Percentiles rank a stretch among this genome's conserved stretches.
These are phyloP conservation scores for Callospermophilus lateralis DNA, from an alignment of 2,113 vertebrate genomes.

Conservation along the genomic window DNA sequence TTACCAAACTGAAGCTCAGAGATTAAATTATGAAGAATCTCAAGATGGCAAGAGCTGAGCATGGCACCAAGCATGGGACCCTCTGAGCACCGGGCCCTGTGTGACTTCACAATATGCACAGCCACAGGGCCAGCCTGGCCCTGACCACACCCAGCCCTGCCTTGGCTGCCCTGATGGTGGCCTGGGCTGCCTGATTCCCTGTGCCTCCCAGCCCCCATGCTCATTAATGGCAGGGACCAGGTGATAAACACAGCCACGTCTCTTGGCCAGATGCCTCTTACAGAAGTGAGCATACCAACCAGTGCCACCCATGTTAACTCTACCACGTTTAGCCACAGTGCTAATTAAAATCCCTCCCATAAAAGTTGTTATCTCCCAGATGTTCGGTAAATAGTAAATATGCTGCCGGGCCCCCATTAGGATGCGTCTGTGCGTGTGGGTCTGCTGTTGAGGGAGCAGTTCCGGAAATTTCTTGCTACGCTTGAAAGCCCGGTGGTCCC, in stretches of 20 bases:
- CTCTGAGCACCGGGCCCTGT: background rate
- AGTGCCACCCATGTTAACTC: slow-evolving; percentile 82
- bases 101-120: fast-evolving
- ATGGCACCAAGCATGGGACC: fast-evolving
- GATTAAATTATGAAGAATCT: background rate
- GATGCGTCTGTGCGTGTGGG: slow-evolving; percentile 12
- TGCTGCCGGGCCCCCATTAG: slow-evolving; percentile 70
- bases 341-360: slow-evolving; percentile 86
- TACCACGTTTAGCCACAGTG: slow-evolving; percentile 75
- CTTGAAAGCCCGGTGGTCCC: background rate
- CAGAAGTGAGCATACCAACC: slow-evolving; percentile 81
- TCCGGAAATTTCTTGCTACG: background rate
- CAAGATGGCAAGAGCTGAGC: background rate
- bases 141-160: background rate
- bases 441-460: slow-evolving; percentile 66
- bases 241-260: slow-evolving; percentile 62
- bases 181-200: background rate
- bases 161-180: background rate
- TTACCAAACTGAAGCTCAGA: background rate
- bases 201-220: background rate
- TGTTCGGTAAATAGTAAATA: slow-evolving; percentile 81
- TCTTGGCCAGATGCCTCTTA: slow-evolving; percentile 76
- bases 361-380: slow-evolving; percentile 84
- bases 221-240: slow-evolving; percentile 61
- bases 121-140: fast-evolving